phyloP scores from a whole-genome alignment of 1,140 invertebrate species.

The Drosophila biarmipes region DNA sequence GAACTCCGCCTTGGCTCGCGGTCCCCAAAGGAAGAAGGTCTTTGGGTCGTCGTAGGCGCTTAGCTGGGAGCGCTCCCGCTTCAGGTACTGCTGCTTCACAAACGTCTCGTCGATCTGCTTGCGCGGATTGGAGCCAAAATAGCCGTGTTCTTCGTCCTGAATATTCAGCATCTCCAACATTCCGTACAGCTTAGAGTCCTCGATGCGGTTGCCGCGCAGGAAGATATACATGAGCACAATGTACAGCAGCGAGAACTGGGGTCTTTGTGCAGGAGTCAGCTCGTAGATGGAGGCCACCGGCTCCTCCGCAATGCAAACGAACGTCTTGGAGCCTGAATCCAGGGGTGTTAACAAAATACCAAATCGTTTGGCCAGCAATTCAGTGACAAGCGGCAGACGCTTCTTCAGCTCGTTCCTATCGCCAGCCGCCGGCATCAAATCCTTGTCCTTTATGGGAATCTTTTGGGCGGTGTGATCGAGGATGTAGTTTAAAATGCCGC shows the following conservation, averaged over 20 bases:
- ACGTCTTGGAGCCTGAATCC: conserved; percentile 35
- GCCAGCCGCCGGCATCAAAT: conserved; percentile 28
- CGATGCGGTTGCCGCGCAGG: conserved; percentile 44
- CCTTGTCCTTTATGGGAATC: conserved; percentile 61
- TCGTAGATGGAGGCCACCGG: conserved; percentile 51
- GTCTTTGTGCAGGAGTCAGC: conserved; percentile 47
- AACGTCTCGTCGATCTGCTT: conserved; percentile 75
- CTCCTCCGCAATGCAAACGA: conserved; percentile 49
- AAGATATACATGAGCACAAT: conserved; percentile 72
- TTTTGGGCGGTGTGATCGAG: conserved; percentile 55
- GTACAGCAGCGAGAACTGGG: conserved; percentile 52
- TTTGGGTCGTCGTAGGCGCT: conserved; percentile 58
- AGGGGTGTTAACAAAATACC: conserved; percentile 43
- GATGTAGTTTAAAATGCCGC: conserved; percentile 53
- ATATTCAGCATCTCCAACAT: conserved; percentile 55
- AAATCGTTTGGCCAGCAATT: conserved; percentile 37
- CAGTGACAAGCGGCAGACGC: conserved; percentile 37
- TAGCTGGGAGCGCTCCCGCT: conserved; percentile 57
- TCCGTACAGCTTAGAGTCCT: conserved; percentile 52
- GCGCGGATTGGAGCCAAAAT: conserved; percentile 57
- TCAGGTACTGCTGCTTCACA: conserved; percentile 73
- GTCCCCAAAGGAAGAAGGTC: conserved; percentile 47
- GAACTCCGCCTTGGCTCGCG: conserved; percentile 57
- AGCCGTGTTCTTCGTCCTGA: conserved; percentile 59
- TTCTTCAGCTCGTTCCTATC: conserved; percentile 22